Evolutionary conservation across 2,113 vertebrate species (phyloP).

Genomic region (Chionomys nivalis): DNA sequence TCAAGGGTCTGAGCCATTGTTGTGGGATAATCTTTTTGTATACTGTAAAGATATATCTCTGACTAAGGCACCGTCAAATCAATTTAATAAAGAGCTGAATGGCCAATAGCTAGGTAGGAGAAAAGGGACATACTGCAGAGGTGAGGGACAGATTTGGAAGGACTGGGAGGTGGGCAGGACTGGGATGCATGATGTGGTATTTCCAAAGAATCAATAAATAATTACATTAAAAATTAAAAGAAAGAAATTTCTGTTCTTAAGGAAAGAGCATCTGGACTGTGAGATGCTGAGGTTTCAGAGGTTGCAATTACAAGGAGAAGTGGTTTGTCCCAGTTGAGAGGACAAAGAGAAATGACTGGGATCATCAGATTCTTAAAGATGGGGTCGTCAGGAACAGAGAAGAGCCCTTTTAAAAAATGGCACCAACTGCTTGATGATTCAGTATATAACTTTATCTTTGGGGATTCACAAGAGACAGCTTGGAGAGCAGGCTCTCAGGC

Average conservation of each 20-base stretch:
- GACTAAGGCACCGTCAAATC: background rate
- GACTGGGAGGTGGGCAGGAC: background rate
- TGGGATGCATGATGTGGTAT: background rate
- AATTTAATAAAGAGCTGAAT: background rate
- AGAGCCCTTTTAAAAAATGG: background rate
- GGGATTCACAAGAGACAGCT: background rate
- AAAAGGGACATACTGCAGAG: background rate
- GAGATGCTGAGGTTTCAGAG: background rate
- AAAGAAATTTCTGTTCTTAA: background rate
- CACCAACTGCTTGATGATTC: rapidly evolving
- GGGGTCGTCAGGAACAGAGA: background rate
- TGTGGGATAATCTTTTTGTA: background rate
- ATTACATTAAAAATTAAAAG: background rate
- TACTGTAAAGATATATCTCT: background rate
- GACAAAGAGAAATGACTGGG: background rate
- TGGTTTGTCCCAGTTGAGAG: background rate
- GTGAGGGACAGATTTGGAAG: background rate
- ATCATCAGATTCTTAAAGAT: background rate
- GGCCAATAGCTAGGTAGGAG: background rate
- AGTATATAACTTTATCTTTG: background rate
- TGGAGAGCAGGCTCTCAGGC: background rate
- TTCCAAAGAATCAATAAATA: background rate
- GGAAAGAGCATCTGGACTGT: background rate
- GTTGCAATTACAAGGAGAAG: background rate
- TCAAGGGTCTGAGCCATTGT: slow-evolving; percentile 28